Base-by-base conservation (phyloP, 2,113 vertebrate genomes). In the Silurus meridionalis region DNA sequence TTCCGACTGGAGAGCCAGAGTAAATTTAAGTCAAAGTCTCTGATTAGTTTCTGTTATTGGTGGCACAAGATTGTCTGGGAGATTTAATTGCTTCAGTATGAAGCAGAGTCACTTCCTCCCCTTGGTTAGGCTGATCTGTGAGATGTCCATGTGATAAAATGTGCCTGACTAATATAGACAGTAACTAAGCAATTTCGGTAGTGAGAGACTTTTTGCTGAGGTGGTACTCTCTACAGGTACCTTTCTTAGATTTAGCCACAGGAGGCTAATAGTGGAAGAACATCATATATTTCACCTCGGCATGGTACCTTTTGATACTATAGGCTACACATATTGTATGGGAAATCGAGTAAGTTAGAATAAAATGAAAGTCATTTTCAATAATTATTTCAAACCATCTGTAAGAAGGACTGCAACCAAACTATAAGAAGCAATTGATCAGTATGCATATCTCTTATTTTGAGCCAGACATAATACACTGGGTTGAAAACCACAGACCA, bases 41-140 rank as follows among this genome's bases (percentile, higher is more conserved):
- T 90, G 89, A 90, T 90, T 88, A 81, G 88, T 91, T 87, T 86
- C 87, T 89, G 82, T 86, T 91, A 87, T 87, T 90, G 83, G 87
- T 88, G 80, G 87, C 79, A 85, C 82, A 52, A 58, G 67, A 85
- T 82, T 85, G 75, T 80, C 63, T 23, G 53, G 52, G 50, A 80
- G 72, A 57, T 87, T 89, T 85, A 83, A 87, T 88, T 89, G 83
- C 64, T 90, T 87, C 85, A 85, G 60, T 80, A 85, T 82, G 81
- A 83, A 84, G 53, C 63, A 84, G 25, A 55, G 79, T 23, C n/a
- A 63, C 71, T 81, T 85, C 85, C 53, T 87, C 48, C 28, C 37
- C 37, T 23, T 37, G 55, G 77, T 78, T 77, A 84, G 77, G 79
- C 82, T 86, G 81, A 82, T 64, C 86, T 72, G 48, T 77, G 37